phyloP scores from a whole-genome alignment of 2,797 vertebrate genomes.

The Trichosurus vulpecula region DNA sequence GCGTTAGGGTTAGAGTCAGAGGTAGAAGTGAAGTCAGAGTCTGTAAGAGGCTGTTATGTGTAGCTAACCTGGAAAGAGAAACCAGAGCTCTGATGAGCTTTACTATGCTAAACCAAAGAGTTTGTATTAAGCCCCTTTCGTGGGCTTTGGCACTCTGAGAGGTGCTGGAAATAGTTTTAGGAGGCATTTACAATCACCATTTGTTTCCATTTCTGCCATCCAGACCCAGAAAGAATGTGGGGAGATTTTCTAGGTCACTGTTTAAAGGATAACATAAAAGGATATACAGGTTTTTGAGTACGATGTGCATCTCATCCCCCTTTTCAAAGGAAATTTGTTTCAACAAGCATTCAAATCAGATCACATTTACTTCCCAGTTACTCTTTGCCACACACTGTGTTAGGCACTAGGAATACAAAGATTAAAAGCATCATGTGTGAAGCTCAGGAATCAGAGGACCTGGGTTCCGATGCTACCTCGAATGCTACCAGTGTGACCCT shows the following conservation, averaged over 20 bases:
- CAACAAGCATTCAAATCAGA: background rate
- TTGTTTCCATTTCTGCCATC: background rate
- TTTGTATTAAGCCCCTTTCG: background rate
- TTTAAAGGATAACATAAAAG: background rate
- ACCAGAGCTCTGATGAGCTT: background rate
- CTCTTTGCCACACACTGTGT: background rate
- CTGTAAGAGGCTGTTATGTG: background rate
- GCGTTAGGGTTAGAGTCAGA: background rate
- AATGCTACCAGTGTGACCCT: background rate
- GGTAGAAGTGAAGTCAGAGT: background rate
- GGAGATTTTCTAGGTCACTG: background rate
- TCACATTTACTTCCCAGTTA: background rate
- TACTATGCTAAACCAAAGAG: background rate
- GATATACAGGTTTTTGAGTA: background rate
- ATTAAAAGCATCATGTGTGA: background rate
- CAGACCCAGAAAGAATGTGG: background rate
- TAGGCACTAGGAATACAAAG: background rate
- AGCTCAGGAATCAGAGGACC: background rate
- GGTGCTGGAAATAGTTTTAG: background rate
- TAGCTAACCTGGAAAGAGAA: background rate
- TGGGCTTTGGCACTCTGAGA: background rate
- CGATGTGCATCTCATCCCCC: background rate
- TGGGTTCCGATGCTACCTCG: background rate
- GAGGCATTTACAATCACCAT: background rate
- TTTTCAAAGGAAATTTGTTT: background rate